Evolutionary conservation across 2,888 invertebrate species (phyloP), one percentile per base, ranked within the genome.

Genomic region (Podotricha telesiphe): DNA sequence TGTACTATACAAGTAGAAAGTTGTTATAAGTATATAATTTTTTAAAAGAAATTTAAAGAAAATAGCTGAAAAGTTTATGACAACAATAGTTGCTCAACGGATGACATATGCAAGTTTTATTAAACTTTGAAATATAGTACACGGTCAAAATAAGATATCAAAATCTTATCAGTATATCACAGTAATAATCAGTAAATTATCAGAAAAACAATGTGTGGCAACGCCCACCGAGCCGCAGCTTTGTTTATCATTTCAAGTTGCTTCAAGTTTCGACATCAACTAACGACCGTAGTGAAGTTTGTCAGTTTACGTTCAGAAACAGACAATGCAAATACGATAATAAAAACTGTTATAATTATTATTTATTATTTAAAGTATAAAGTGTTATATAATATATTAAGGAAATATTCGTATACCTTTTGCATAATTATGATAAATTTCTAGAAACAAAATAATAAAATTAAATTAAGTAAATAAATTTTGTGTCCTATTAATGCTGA

Each of bases 191-290:
- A 88, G 81, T 72, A 79, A 85, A 79, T 84, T 89, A 90, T 88
- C 87, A 83, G 53, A 80, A 75, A 69, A 77, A 80, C 76, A 79
- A 78, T 71, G 78, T 79, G 79, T 79, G 91, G 77, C 88, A 86
- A 91, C 91, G 91, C 91, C 91, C 91, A 86, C 78, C 74, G 75
- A 76, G 79, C 80, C 78, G 81, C 76, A 76, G 77, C 78, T 88
- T 88, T 86, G 85, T 88, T 88, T 87, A 85, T 86, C 73, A 72
- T 76, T 76, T 58, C 65, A 67, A 68, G 62, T 70, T 72, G 73
- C 62, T 74, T 75, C 76, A 75, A 76, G 73, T 67, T 74, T 76
- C 76, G 75, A 76, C 71, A 65, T 63, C 65, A 66, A 65, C 48
- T 66, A 68, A 69, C 53, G 68, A 65, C 15, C 22, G 53, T 5